Evolutionary conservation across 2,888 invertebrate genomes (phyloP).

Genomic region (Microplitis manilae): DNA sequence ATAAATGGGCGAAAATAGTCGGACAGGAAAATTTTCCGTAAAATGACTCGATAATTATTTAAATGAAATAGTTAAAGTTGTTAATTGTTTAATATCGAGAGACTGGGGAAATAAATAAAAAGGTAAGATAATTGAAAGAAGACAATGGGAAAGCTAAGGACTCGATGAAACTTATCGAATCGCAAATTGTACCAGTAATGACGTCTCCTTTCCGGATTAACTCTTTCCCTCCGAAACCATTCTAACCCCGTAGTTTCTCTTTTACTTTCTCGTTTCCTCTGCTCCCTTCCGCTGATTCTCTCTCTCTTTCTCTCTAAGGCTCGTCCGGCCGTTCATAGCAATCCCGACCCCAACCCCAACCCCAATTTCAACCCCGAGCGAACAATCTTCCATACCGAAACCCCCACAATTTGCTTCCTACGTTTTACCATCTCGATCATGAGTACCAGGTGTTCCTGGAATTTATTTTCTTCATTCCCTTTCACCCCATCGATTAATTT

Average conservation of each 20-base stretch:
- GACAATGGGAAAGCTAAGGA: constrained; percentile 8
- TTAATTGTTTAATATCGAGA: constrained; percentile 14
- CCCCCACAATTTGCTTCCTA: background rate
- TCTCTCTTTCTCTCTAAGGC: background rate
- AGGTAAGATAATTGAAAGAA: constrained; percentile 2
- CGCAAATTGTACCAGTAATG: constrained; percentile 22
- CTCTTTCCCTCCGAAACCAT: background rate
- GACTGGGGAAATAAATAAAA: background rate
- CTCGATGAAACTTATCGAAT: constrained; percentile 30
- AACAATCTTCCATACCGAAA: background rate
- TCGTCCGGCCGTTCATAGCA: background rate
- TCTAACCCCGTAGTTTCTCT: constrained; percentile 6
- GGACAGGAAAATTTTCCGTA: background rate
- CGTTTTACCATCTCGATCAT: constrained; percentile 1
- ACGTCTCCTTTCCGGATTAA: constrained; percentile 24
- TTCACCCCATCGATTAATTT: constrained; percentile 13
- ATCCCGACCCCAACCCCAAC: background rate
- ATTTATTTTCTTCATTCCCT: constrained; percentile 16
- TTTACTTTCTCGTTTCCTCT: background rate
- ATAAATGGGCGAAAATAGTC: background rate
- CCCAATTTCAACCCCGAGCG: background rate
- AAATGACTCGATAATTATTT: constrained; percentile 1
- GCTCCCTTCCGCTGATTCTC: background rate
- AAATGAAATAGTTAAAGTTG: background rate
- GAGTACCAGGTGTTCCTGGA: constrained; percentile 24